These are phyloP conservation scores for Hirundo rustica DNA, from an alignment of 2,797 vertebrate species.

Conservation along the genomic window DNA sequence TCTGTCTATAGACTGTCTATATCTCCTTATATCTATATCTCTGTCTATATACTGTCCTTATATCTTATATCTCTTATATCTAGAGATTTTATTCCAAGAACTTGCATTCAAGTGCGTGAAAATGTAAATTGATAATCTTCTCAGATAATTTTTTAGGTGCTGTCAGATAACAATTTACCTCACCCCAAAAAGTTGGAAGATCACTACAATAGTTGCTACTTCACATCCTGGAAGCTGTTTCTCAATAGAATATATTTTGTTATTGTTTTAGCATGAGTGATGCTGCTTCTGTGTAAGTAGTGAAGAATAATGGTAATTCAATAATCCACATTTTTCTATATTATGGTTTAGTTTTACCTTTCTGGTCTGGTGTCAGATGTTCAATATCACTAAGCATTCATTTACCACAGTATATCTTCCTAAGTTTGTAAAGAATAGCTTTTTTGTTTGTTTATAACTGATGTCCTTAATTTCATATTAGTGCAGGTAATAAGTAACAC, in stretches of 20 bases:
- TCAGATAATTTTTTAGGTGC: not conserved
- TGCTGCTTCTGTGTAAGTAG: not conserved
- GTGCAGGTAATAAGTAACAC: not conserved
- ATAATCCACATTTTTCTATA: not conserved
- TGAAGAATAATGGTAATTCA: not conserved
- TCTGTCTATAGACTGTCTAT: too few relatives aligned
- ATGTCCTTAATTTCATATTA: not conserved
- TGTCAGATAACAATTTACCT: not conserved
- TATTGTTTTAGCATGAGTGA: not conserved
- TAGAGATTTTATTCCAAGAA: not conserved
- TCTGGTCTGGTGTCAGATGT: not conserved
- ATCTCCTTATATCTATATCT: too few relatives aligned
- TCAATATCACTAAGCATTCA: not conserved
- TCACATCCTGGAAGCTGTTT: not conserved
- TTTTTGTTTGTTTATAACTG: not conserved
- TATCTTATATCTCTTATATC: too few relatives aligned
- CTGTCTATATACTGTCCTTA: too few relatives aligned
- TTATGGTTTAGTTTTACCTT: not conserved
- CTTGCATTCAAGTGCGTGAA: not conserved
- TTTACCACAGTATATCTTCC: not conserved
- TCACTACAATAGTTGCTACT: not conserved
- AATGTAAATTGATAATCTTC: not conserved
- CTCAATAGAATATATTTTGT: not conserved
- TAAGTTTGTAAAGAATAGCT: not conserved
- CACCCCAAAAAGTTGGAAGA: not conserved